A percentile compares a stretch with the other conserved stretches of the same genome.
Evolutionary conservation across 2,113 vertebrate genomes (phyloP).

Genomic region (Axis porcinus): DNA sequence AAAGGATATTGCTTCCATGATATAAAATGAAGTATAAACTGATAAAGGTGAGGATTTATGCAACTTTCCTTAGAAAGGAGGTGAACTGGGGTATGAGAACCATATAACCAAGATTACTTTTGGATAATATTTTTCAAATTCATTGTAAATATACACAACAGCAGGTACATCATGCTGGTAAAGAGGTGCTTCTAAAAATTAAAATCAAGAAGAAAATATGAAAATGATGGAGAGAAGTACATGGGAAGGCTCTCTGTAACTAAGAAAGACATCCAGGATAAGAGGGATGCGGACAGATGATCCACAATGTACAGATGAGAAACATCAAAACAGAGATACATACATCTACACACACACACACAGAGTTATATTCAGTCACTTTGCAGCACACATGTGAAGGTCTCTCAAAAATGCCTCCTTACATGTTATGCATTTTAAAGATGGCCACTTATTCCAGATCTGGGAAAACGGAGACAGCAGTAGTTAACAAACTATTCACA

Average conservation of each 20-base stretch:
- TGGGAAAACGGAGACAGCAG: background rate
- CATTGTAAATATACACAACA: background rate
- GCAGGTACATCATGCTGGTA: background rate
- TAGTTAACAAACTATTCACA: background rate
- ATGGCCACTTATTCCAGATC: background rate
- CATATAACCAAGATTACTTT: background rate
- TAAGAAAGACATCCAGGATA: background rate
- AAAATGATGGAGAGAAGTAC: background rate
- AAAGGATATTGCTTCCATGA: background rate
- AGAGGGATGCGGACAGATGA: background rate
- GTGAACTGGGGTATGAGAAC: background rate
- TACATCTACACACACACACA: background rate
- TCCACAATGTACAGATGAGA: background rate
- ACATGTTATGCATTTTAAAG: background rate
- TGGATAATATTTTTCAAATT: background rate
- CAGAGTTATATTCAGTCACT: background rate
- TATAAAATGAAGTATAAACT: background rate
- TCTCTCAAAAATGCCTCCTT: background rate
- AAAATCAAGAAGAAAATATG: background rate
- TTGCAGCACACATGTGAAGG: background rate
- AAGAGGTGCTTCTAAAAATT: background rate
- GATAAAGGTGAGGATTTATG: background rate
- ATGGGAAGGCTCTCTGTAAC: background rate
- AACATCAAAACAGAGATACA: background rate
- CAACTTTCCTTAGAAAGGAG: background rate